Evolutionary conservation across 2,888 invertebrate genomes (phyloP).

Genomic region (Caprella mutica): DNA sequence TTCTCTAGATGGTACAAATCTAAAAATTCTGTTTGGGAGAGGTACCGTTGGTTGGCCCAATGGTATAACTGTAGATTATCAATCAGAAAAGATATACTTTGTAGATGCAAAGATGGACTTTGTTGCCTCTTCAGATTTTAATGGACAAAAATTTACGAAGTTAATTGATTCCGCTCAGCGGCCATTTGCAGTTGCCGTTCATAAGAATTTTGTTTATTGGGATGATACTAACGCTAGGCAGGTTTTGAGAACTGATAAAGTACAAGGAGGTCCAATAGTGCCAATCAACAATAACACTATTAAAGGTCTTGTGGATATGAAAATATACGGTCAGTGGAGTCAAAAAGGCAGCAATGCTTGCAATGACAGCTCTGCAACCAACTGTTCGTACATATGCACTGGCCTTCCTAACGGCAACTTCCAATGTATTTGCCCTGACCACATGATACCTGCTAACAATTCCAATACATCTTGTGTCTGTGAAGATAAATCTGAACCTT

Average conservation of each 20-base stretch:
- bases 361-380: slow-evolving; percentile 38
- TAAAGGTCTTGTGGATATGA: slow-evolving; percentile 31
- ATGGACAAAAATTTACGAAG: slow-evolving; percentile 56
- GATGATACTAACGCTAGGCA: slow-evolving; percentile 74
- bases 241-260: slow-evolving; percentile 68
- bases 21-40: slow-evolving; percentile 38
- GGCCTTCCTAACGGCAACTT: slow-evolving; percentile 56
- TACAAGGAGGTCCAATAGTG: slow-evolving; percentile 53
- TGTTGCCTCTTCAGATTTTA: slow-evolving; percentile 62
- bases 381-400: slow-evolving; percentile 65
- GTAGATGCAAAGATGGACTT: slow-evolving; percentile 72
- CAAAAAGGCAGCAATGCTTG: slow-evolving; percentile 66
- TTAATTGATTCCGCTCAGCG: slow-evolving; percentile 59
- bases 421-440: slow-evolving; percentile 71
- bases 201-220: slow-evolving; percentile 78
- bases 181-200: slow-evolving; percentile 74
- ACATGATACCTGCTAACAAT: slow-evolving; percentile 43
- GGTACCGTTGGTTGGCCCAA: slow-evolving; percentile 70
- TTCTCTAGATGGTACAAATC: slow-evolving; percentile 59
- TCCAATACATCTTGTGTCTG: background rate
- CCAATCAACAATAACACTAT: slow-evolving; percentile 51
- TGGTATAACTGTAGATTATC: slow-evolving; percentile 71
- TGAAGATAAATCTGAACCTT: background rate
- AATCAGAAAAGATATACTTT: slow-evolving; percentile 71
- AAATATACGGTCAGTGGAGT: slow-evolving; percentile 59